A percentile compares a stretch with the other conserved stretches of the same genome.
Evolutionary conservation across 2,113 vertebrate genomes (phyloP).

Genomic region (Siniperca knerii): DNA sequence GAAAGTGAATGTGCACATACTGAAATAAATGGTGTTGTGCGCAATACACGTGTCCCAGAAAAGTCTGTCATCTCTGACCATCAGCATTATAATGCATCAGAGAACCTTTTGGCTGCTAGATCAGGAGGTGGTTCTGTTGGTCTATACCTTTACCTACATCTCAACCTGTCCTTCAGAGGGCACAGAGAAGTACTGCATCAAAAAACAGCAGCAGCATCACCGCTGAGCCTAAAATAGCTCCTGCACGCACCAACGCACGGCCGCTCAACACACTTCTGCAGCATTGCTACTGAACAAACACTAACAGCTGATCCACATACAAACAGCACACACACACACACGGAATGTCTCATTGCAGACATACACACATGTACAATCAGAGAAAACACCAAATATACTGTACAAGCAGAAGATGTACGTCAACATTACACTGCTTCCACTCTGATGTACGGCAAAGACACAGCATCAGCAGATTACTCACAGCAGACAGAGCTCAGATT

Average conservation of each 20-base stretch:
- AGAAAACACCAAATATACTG: conserved; percentile 12
- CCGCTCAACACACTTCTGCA: conserved; percentile 65
- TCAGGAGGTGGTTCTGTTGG: conserved; percentile 6
- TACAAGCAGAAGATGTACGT: conserved; percentile 21
- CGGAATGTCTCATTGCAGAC: neutral
- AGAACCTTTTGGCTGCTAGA: conserved; percentile 17
- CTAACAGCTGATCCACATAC: conserved; percentile 53
- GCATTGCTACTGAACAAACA: conserved; percentile 53
- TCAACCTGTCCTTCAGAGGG: conserved; percentile 82
- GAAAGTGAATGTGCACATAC: conserved; percentile 8
- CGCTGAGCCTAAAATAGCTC: conserved; percentile 80
- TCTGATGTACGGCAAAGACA: conserved; percentile 38
- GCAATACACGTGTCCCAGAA: conserved; percentile 55
- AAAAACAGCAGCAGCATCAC: conserved; percentile 73
- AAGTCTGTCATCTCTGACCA: conserved; percentile 38
- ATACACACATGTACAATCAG: neutral
- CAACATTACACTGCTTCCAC: conserved; percentile 32
- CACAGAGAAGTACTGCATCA: conserved; percentile 78
- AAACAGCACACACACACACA: conserved; percentile 12
- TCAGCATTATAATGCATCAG: neutral
- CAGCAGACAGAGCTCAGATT: conserved; percentile 67
- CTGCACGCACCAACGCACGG: conserved; percentile 58
- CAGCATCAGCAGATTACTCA: conserved; percentile 77
- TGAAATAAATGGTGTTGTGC: conserved; percentile 9
- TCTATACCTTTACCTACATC: conserved; percentile 40